phyloP scores from a whole-genome alignment of 2,888 invertebrate genomes.

The Monoplex corrugatus region DNA sequence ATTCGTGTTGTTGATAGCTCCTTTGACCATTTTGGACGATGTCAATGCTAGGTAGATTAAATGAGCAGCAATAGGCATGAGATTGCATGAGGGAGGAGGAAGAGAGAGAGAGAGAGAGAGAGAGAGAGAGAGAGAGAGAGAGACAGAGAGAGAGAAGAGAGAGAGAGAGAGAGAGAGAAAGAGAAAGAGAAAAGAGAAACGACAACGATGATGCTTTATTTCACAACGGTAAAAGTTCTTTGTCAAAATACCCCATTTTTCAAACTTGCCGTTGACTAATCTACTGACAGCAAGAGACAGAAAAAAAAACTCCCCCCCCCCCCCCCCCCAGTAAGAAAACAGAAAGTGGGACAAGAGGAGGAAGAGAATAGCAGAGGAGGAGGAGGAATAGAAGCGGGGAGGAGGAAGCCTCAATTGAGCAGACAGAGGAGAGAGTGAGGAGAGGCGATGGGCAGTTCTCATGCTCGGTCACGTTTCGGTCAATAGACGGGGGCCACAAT shows the following conservation, averaged over 20 bases:
- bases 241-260: too few species aligned
- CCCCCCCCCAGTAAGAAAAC: not conserved
- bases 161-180: too few species aligned
- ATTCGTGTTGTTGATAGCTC: too few species aligned
- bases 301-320: too few species aligned
- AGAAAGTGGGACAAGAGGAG: not conserved
- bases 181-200: not conserved
- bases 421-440: conserved; percentile 28
- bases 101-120: not conserved
- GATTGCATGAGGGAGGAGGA: not conserved
- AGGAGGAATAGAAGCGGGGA: not conserved
- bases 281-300: too few species aligned
- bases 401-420: not conserved
- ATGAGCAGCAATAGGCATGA: too few species aligned
- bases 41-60: too few species aligned
- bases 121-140: not conserved
- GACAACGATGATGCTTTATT: not conserved
- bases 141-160: not conserved
- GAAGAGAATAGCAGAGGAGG: not conserved
- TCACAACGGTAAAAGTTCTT: too few species aligned
- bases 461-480: conserved; percentile 41
- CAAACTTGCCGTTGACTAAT: too few species aligned
- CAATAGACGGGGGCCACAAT: conserved; percentile 40
- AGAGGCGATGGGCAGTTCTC: conserved; percentile 32
- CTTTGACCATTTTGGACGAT: too few species aligned